Conservation (phyloP, 2,113 vertebrate genomes). For the Electrona antarctica region DNA sequence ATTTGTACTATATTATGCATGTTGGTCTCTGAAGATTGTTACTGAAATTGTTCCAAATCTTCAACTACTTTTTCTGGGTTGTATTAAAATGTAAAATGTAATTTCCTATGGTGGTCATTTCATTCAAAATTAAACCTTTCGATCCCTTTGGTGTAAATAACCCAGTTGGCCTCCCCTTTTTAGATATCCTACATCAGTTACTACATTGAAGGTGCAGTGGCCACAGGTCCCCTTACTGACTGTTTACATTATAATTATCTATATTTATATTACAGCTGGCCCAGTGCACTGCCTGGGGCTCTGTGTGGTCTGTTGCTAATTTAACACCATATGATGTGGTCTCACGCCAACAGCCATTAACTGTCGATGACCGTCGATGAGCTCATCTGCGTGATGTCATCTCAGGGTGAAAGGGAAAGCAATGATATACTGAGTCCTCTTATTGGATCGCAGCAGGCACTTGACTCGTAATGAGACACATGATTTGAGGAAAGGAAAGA, state of each 20-base stretch:
- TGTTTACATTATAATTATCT: conserved; percentile 9
- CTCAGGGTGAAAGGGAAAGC: background rate
- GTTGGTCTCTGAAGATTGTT: too few species aligned
- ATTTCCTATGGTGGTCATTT: too few species aligned
- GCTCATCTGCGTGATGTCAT: conserved; percentile 37
- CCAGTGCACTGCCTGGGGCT: background rate
- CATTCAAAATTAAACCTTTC: too few species aligned
- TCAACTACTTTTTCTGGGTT: too few species aligned
- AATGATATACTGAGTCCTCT: background rate
- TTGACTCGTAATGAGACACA: background rate
- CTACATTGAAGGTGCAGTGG: background rate
- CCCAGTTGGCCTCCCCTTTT: too few species aligned
- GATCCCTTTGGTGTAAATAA: too few species aligned
- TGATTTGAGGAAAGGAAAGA: background rate
- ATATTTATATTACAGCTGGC: background rate
- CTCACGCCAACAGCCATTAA: conserved; percentile 3
- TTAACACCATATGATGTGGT: background rate
- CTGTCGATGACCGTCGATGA: conserved; percentile 11
- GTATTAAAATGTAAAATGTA: too few species aligned
- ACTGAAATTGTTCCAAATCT: too few species aligned
- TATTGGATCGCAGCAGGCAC: background rate
- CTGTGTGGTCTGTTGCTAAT: conserved; percentile 22
- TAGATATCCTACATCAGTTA: background rate
- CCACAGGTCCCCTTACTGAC: background rate
- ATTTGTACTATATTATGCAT: too few species aligned